Evolutionary conservation across 2,113 vertebrate species (phyloP).

Genomic region (Ailurus styani): DNA sequence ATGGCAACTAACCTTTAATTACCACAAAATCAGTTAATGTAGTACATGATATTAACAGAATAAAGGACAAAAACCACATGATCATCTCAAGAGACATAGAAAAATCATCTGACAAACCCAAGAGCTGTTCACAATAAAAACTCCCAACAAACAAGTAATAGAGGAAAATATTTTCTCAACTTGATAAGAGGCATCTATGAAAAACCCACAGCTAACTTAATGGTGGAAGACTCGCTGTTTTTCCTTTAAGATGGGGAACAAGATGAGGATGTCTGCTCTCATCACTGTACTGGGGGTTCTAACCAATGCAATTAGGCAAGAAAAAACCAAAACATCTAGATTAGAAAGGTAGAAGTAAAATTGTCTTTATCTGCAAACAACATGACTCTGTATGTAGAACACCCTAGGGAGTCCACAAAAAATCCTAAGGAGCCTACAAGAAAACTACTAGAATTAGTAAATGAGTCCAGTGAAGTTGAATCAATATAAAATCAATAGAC

Average conservation of each 20-base stretch:
- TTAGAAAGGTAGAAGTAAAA: not conserved
- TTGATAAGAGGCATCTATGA: not conserved
- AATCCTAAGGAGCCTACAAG: not conserved
- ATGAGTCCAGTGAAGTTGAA: not conserved
- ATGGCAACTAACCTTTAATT: not conserved
- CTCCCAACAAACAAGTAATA: not conserved
- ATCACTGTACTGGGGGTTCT: not conserved
- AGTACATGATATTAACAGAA: not conserved
- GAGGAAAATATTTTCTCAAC: not conserved
- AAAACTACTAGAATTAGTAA: not conserved
- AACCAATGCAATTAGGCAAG: not conserved
- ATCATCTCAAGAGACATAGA: not conserved
- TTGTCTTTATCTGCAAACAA: not conserved
- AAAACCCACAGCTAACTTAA: not conserved
- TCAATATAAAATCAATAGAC: not conserved
- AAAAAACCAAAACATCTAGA: not conserved
- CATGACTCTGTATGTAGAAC: not conserved
- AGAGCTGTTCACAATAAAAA: not conserved
- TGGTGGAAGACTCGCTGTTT: not conserved
- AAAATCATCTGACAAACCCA: not conserved
- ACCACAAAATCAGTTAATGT: not conserved
- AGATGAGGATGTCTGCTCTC: not conserved
- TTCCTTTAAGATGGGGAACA: not conserved
- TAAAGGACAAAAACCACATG: not conserved
- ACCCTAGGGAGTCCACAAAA: not conserved